Percentiles rank a stretch among this genome's conserved stretches.
Evolutionary conservation across 2,797 vertebrate genomes (phyloP).

Genomic region (Hippoglossus hippoglossus): DNA sequence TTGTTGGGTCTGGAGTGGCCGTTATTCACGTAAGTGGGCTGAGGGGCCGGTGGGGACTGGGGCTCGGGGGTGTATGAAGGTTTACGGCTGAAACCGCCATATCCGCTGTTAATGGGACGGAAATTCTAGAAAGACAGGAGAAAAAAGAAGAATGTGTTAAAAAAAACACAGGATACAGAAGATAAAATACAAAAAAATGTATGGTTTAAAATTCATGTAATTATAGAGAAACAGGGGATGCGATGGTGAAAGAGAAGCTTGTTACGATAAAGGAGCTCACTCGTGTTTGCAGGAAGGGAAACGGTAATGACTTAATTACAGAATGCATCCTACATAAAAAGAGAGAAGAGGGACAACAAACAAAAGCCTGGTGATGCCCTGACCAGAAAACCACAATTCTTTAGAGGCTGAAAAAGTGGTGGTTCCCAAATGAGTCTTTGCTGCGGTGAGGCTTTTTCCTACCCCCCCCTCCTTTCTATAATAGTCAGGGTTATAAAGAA

Average conservation of each 20-base stretch:
- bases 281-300: constrained; percentile 7
- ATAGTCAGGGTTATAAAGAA: constrained; percentile 36
- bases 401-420: constrained; percentile 34
- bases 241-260: background rate
- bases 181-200: no score
- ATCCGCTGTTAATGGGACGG: constrained; percentile 83
- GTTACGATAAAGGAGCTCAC: background rate
- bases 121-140: constrained; percentile 84
- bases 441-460: constrained; percentile 37
- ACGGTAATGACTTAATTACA: constrained; percentile 26
- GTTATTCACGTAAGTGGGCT: constrained; percentile 68
- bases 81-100: constrained; percentile 77
- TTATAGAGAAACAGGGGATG: constrained; percentile 3
- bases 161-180: background rate
- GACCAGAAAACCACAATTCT: constrained; percentile 53
- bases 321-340: constrained; percentile 41
- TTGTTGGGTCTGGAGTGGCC: constrained; percentile 74
- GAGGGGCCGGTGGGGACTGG: constrained; percentile 50
- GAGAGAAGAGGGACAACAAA: constrained; percentile 26
- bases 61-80: constrained; percentile 75
- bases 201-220: background rate
- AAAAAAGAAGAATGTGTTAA: background rate
- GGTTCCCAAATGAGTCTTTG: constrained; percentile 42
- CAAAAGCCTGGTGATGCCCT: constrained; percentile 32
- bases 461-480: constrained; percentile 18